These are phyloP conservation scores for Phasianus colchicus DNA, from an alignment of 2,113 vertebrate species.

Conservation along the genomic window DNA sequence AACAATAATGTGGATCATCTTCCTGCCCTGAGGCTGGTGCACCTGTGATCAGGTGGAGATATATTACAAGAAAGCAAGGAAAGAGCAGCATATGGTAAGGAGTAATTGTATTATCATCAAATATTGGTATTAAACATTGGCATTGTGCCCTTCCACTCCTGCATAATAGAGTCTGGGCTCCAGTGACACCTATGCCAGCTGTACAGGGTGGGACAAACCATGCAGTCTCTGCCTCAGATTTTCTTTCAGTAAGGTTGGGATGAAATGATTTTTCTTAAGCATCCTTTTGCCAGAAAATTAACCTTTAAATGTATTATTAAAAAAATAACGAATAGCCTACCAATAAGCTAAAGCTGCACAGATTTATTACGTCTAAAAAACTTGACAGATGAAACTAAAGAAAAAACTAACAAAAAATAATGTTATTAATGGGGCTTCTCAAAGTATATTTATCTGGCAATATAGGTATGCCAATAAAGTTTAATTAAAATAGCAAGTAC, in stretches of 20 bases:
- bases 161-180: neutral
- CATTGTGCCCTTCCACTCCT: neutral
- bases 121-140: neutral
- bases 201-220: rapidly evolving
- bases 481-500: constrained; percentile 59
- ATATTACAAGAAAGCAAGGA: neutral
- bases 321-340: neutral
- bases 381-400: neutral
- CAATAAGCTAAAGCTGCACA: neutral
- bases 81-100: neutral
- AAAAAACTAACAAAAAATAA: neutral
- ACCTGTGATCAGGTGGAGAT: neutral
- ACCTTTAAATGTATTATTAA: neutral
- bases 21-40: neutral
- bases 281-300: neutral
- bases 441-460: constrained; percentile 24
- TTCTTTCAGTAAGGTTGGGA: neutral
- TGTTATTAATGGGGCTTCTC: constrained; percentile 33
- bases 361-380: constrained; percentile 19
- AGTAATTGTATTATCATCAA: neutral
- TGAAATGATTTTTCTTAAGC: neutral
- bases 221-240: neutral
- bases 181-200: neutral
- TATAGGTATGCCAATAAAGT: constrained; percentile 46
- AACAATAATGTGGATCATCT: neutral